Conservation (phyloP, 2,797 vertebrate species). For the Fundulus diaphanus region DNA sequence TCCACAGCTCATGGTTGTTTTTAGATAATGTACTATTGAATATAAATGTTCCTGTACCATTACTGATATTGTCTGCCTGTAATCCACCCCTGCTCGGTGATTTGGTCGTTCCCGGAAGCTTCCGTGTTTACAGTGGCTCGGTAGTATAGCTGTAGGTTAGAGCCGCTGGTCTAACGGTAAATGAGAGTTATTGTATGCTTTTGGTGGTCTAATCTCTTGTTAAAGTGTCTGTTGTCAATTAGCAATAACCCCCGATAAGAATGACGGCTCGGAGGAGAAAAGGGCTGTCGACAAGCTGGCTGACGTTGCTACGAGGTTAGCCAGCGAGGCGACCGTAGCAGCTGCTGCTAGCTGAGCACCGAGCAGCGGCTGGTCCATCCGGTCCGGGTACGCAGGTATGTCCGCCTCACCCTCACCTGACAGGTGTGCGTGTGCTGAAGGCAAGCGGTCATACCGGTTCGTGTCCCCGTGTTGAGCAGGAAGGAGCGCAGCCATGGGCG, state of each 20-base stretch:
- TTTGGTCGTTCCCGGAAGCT: conserved; percentile 71
- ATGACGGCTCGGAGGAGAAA: conserved; percentile 29
- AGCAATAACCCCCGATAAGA: neutral
- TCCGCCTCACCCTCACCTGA: neutral
- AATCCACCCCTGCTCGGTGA: conserved; percentile 15
- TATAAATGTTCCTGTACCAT: accelerated
- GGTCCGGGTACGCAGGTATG: conserved; percentile 36
- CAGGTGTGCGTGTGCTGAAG: neutral
- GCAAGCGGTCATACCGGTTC: neutral
- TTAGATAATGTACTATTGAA: neutral
- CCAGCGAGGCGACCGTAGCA: conserved; percentile 39
- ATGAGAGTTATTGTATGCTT: neutral
- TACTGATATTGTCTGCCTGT: neutral
- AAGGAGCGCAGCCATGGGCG: conserved; percentile 84
- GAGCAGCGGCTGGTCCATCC: neutral
- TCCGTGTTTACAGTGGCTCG: conserved; percentile 73
- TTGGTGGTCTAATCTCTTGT: neutral
- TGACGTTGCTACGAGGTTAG: conserved; percentile 62
- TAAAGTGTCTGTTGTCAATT: neutral
- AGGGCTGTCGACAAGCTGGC: conserved; percentile 51
- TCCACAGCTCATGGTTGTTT: too few relatives aligned
- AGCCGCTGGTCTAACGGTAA: conserved; percentile 10
- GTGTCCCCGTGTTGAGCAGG: conserved; percentile 4
- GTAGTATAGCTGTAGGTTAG: conserved; percentile 42
- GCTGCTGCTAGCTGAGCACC: conserved; percentile 48